Conservation (phyloP, 2,113 vertebrate species). For the Trinectes maculatus region DNA sequence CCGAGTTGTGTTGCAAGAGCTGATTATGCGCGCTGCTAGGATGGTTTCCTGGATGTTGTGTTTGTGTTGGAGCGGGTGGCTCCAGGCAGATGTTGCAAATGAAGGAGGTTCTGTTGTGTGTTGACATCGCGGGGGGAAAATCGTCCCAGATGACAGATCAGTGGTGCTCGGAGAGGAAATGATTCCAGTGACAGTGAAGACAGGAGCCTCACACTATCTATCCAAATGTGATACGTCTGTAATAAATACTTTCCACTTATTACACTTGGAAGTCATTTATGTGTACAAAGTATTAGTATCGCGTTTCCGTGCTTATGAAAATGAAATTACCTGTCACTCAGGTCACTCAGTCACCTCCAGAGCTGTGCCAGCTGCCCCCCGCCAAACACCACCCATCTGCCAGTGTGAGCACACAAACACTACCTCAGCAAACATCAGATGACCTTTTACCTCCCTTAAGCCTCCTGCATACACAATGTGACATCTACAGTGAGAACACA, state of each 20-base stretch:
- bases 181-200: slow-evolving; percentile 20
- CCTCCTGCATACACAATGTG: slow-evolving; percentile 60
- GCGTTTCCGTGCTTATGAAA: no score
- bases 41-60: slow-evolving; percentile 71
- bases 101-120: slow-evolving; percentile 72
- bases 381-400: slow-evolving; percentile 50
- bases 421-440: slow-evolving; percentile 51
- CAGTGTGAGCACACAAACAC: slow-evolving; percentile 47
- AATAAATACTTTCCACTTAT: background rate
- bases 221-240: background rate
- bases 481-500: slow-evolving; percentile 28
- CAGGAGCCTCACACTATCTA: background rate
- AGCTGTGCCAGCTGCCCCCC: slow-evolving; percentile 54
- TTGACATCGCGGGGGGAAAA: slow-evolving; percentile 46
- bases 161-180: slow-evolving; percentile 42
- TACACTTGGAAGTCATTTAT: background rate
- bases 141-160: slow-evolving; percentile 43
- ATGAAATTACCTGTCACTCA: background rate
- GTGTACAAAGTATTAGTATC: no score
- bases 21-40: slow-evolving; percentile 66
- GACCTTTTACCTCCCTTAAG: slow-evolving; percentile 55
- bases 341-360: slow-evolving; percentile 46
- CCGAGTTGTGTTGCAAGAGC: slow-evolving; percentile 66
- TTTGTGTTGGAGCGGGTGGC: slow-evolving; percentile 78
- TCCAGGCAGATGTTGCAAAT: slow-evolving; percentile 80